Conservation (phyloP, 2,888 invertebrate genomes). For the Chrysolina americana region DNA sequence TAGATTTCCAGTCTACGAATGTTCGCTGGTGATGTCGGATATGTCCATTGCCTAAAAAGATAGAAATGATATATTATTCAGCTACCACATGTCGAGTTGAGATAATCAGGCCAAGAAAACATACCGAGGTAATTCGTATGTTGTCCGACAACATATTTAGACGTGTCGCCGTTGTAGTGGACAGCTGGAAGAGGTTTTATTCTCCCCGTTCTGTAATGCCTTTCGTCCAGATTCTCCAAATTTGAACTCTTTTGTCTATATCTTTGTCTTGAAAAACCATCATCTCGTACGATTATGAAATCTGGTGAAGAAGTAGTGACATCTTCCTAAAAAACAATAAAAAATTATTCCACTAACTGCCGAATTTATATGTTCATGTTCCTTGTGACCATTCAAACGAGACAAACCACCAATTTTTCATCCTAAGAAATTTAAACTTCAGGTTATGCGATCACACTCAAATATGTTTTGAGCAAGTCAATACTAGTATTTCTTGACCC, state of each 20-base stretch:
- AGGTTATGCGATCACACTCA: too few relatives aligned
- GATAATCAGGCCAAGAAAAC: slow-evolving; percentile 7
- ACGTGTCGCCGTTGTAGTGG: slow-evolving; percentile 77
- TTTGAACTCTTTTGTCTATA: slow-evolving; percentile 19
- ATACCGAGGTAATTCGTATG: slow-evolving; percentile 70
- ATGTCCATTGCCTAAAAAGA: slow-evolving; percentile 75
- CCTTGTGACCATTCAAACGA: not conserved
- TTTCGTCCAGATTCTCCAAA: slow-evolving; percentile 48
- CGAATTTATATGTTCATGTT: not conserved
- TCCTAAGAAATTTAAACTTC: too few relatives aligned
- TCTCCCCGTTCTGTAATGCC: slow-evolving; percentile 48
- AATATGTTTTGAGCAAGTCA: too few relatives aligned
- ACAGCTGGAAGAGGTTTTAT: slow-evolving; percentile 73
- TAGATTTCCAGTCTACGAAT: slow-evolving; percentile 79
- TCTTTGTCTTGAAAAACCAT: slow-evolving; percentile 40
- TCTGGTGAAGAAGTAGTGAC: slow-evolving; percentile 42
- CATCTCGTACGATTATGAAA: slow-evolving; percentile 49
- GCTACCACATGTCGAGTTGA: not conserved
- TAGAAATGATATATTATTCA: not conserved
- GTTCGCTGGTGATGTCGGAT: slow-evolving; percentile 76
- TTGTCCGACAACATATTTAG: slow-evolving; percentile 72
- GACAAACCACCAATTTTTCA: too few relatives aligned
- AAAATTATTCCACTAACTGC: not conserved
- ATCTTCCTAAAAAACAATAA: slow-evolving; percentile 46
- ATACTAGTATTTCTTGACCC: too few relatives aligned